Evolutionary conservation across 53 echinoderm and acorn worm species (phyloP), one percentile per base, ranked within the genome.

Genomic region (Paelopatides confundens): DNA sequence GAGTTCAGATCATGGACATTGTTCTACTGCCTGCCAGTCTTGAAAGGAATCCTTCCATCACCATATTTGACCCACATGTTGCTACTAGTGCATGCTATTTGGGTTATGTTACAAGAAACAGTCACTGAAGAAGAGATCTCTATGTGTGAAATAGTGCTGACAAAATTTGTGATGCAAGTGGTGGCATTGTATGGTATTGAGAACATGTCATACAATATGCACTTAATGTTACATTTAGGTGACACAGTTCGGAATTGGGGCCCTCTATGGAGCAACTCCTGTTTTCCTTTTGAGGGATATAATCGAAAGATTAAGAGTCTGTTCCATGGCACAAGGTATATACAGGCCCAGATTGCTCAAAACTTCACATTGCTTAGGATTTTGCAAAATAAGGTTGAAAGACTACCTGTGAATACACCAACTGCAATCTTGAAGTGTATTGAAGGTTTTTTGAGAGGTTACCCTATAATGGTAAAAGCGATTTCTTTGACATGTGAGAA

Each of bases 191-290:
- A 87, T 48, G 79, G 71, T 29, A 13, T 30, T 31, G 43, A 62
- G 12, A 82, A 91, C 35, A 82, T 69, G 70, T 69, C 82, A 18
- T 82, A 87, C 26, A 91, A 91, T 71, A 46, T 91, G 33, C 87
- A 91, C 63, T 58, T 82, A 18, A 39, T 91, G 82, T 23, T 77
- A 17, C 91, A 91, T 68, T 39, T 91, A 8, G 79, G 87, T 69
- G 87, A 87, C 3, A 70, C 68, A 43, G 91, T 87, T 36, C 52
- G 21, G 30, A 53, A 79, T 27, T 82, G 35, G 50, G 91, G 91
- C 12, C 91, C 87, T 28, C 52, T 87, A 21, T 91, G 82, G 91
- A 50, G 46, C 18, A 62, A 69, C 39, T 82, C 63, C 26, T 87
- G 82, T 39, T 87, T 91, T 65, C 58, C 82, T 2, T 83, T 91